Evolutionary conservation across 2,888 invertebrate genomes (phyloP).

Genomic region (Desoria tigrina): DNA sequence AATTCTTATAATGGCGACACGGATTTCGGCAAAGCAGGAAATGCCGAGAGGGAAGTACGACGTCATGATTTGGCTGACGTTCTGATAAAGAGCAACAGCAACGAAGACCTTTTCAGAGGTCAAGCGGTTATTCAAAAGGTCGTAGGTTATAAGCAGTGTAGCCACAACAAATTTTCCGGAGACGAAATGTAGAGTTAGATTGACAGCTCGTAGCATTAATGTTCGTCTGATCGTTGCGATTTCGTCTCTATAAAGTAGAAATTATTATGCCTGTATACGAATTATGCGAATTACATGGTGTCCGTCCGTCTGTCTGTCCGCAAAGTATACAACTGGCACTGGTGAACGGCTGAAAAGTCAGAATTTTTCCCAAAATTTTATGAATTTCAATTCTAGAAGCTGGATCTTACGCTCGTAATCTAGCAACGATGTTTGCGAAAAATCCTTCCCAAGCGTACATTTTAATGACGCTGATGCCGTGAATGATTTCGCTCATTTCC

Average conservation of each 20-base stretch:
- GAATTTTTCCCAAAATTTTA: too few species aligned
- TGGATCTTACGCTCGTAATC: conserved; percentile 65
- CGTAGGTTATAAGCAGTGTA: conserved; percentile 75
- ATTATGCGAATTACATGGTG: too few species aligned
- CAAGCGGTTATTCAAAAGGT: conserved; percentile 67
- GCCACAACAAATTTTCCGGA: conserved; percentile 82
- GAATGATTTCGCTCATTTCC: conserved; percentile 77
- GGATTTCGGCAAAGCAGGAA: conserved; percentile 75
- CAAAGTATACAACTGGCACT: too few species aligned
- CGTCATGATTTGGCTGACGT: conserved; percentile 77
- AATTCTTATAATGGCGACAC: conserved; percentile 73
- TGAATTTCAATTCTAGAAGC: too few species aligned
- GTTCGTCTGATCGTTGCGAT: conserved; percentile 66
- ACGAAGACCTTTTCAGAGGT: conserved; percentile 78
- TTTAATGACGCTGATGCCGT: conserved; percentile 89
- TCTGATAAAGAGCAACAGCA: conserved; percentile 85
- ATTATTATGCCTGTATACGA: background rate
- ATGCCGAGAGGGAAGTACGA: conserved; percentile 87
- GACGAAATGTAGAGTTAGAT: conserved; percentile 67
- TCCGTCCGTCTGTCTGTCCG: too few species aligned
- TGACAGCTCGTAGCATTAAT: conserved; percentile 67
- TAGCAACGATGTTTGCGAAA: conserved; percentile 77
- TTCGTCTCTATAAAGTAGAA: conserved; percentile 63
- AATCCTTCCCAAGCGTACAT: conserved; percentile 94
- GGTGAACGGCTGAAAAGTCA: too few species aligned